Percentiles rank a stretch among this genome's conserved stretches.
phyloP scores from a whole-genome alignment of 2,888 invertebrate species.

The Xestia xanthographa region DNA sequence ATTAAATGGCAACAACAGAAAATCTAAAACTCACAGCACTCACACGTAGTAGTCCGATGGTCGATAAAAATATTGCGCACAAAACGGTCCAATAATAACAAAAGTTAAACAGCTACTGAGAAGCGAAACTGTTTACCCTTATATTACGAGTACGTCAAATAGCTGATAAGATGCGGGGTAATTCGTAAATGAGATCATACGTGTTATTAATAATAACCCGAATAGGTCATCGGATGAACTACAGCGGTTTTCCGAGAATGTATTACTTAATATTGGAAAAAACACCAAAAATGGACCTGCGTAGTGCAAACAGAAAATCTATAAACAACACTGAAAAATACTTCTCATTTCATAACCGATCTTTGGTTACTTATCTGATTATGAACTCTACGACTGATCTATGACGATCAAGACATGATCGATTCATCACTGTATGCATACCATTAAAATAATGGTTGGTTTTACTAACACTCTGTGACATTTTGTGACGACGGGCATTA shows the following conservation, averaged over 20 bases:
- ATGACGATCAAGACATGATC: neutral
- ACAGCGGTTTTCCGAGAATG: slow-evolving; percentile 9
- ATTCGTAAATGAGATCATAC: slow-evolving; percentile 81
- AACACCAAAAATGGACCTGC: neutral
- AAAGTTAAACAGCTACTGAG: slow-evolving; percentile 64
- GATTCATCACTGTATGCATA: neutral
- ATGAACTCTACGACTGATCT: neutral
- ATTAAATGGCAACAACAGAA: slow-evolving; percentile 44
- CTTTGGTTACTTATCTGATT: neutral
- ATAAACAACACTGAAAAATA: neutral
- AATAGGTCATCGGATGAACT: slow-evolving; percentile 32
- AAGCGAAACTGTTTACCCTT: slow-evolving; percentile 54
- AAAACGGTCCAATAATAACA: slow-evolving; percentile 57
- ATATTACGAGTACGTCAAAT: slow-evolving; percentile 47
- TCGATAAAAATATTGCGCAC: slow-evolving; percentile 52
- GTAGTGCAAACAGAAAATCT: slow-evolving; percentile 9
- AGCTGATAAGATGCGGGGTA: slow-evolving; percentile 74
- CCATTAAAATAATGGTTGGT: neutral
- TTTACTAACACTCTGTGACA: slow-evolving; percentile 1
- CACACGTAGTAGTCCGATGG: slow-evolving; percentile 27
- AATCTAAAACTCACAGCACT: slow-evolving; percentile 44
- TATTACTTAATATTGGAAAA: neutral
- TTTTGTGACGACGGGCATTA: neutral
- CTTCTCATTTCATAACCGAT: neutral
- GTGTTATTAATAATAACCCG: slow-evolving; percentile 38